Conservation (phyloP, 2,888 invertebrate species). For the Chironomus riparius region DNA sequence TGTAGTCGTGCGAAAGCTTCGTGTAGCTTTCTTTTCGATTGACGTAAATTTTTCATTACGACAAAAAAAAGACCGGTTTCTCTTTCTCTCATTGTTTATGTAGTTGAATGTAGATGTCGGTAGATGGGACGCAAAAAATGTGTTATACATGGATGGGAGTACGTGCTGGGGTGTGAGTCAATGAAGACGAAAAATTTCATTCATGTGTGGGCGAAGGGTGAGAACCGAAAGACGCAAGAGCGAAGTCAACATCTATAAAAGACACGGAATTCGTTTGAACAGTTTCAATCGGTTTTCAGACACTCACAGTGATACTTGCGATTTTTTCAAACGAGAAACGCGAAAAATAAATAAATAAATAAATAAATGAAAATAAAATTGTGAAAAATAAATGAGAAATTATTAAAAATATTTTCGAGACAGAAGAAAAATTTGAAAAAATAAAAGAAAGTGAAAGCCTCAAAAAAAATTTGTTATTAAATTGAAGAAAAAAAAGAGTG, state of each 20-base stretch:
- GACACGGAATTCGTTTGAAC: constrained; percentile 1
- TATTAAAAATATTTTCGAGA: neutral
- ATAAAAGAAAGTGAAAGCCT: neutral
- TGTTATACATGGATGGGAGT: neutral
- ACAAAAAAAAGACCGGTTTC: neutral
- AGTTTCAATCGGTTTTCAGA: constrained; percentile 23
- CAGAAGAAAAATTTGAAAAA: neutral
- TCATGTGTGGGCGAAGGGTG: constrained; percentile 31
- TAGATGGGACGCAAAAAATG: neutral
- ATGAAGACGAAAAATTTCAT: constrained; percentile 29
- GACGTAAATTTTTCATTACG: constrained; percentile 23
- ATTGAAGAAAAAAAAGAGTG: neutral
- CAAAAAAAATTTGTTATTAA: neutral
- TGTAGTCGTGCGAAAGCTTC: constrained; percentile 15
- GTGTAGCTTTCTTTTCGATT: neutral
- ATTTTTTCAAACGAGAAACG: neutral
- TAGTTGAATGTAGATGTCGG: neutral
- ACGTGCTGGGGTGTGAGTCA: neutral
- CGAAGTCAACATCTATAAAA: constrained; percentile 20
- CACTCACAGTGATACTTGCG: constrained; percentile 13
- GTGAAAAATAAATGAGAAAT: neutral
- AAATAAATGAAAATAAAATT: neutral
- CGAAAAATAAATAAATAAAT: neutral
- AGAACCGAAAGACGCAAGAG: constrained; percentile 25
- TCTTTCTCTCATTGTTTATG: neutral